Base-by-base conservation (phyloP, 2,113 vertebrate genomes). In the Canis aureus region DNA sequence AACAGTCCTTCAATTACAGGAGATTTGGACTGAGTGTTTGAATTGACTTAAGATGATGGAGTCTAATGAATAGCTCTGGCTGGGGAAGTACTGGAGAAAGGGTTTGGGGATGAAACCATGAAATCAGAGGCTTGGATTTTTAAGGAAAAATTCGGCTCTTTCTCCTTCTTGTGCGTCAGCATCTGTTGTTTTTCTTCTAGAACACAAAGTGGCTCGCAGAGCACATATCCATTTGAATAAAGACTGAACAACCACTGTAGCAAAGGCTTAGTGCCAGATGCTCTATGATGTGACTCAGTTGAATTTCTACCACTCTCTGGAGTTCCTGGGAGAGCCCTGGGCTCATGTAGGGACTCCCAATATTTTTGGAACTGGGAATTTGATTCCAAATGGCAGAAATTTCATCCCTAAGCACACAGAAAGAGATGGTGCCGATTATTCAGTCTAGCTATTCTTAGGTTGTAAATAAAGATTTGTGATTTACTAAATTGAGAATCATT, bases 141-240 rank as follows among this genome's bases (percentile, higher is more conserved):
- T 95, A 93, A 94, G 92, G 64, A 82, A 97, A 93, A 73, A 76
- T 53, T 29, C 53, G 35, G 12, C 66, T 81, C n/a, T 62, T 88
- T 87, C 93, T 95, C 53, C 25, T 53, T 78, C 79, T 80, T 67
- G 17, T 35, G 13, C 4, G 5, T 81, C 74, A 87, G 91, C 90
- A 92, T 90, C 95, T 88, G 84, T 83, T 96, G 93, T 91, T 91
- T 97, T 95, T 35, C 88, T 96, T 89, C 87, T 95, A 83, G 90
- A 95, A 73, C 60, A 91, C 89, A 89, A 87, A 97, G 92, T 89
- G 69, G 23, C 80, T 96, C 11, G 1, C 64, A 78, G 90, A 91
- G 20, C 74, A 80, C 11, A 32, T 71, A 92, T 78, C 80, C 90
- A 85, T 90, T 83, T 87, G 95, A 91, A 92, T 88, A 66, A 95